Conservation (phyloP, 2,888 invertebrate genomes). For the Dicyrtoma fusca region DNA sequence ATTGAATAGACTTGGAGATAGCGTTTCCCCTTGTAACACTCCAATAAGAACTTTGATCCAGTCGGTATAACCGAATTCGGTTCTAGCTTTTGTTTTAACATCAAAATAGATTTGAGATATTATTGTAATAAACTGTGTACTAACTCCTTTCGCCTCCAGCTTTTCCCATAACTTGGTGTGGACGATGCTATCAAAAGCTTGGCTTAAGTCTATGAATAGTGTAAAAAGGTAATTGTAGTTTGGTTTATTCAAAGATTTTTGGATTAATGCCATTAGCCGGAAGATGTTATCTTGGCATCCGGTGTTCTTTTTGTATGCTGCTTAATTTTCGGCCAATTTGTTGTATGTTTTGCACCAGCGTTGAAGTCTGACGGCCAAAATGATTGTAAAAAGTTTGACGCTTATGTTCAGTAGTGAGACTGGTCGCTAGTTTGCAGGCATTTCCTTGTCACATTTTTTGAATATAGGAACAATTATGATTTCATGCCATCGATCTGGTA, state of each 20-base stretch:
- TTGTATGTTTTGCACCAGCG: neutral
- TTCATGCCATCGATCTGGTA: no score
- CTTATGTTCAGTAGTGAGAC: neutral
- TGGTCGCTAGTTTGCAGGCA: neutral
- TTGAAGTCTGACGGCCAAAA: neutral
- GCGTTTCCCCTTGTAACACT: neutral
- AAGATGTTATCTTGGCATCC: neutral
- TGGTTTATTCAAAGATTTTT: neutral
- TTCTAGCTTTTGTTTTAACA: no score
- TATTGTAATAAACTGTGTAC: neutral
- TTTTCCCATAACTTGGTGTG: no score
- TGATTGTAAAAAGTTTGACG: neutral
- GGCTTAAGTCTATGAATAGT: neutral
- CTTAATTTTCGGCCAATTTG: neutral
- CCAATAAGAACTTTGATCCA: neutral
- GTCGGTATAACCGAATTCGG: neutral
- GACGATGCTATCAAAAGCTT: no score
- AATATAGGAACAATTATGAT: no score
- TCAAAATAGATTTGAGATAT: neutral
- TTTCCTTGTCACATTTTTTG: neutral
- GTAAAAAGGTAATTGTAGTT: neutral
- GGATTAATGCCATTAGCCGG: neutral
- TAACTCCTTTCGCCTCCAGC: neutral
- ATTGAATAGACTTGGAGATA: no score
- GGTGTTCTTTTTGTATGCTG: neutral